Evolutionary conservation across 2,113 vertebrate species (phyloP), one percentile per base, ranked within the genome.

Genomic region (Apistogramma diplotaenia): DNA sequence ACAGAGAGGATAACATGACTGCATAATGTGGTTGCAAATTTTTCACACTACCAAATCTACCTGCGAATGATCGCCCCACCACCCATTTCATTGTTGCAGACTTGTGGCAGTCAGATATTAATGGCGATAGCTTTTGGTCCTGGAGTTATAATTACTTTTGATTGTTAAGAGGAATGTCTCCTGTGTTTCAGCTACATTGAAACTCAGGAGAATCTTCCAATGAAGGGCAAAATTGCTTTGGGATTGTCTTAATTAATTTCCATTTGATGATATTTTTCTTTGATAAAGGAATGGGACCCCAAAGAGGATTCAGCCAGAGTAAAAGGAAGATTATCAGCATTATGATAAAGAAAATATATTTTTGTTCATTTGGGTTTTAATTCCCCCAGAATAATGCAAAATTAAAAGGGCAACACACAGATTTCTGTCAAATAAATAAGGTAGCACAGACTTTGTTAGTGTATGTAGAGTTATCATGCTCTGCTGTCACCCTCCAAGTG

Each of bases 81-180:
- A 16, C 62, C 62, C 33, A 19, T 40, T 51, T 56, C 58, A 27
- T 5, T 62, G 12, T 40, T 49, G 13, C 49, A 25, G 43, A n/a
- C 54, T 57, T 56, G 29, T 73, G 72, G 31, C 62, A 58, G 16
- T 53, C 8, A 1, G 53, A 33, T 79, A 78, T 72, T 74, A 55
- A 19, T 71, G 27, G 37, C 49, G 75, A 80, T 76, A 29, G 40
- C 46, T 43, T 77, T 78, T 61, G 65, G 67, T 82, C 75, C 10
- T 37, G 62, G 67, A 80, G 72, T 62, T 73, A 46, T 90, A 89
- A 90, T 90, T 78, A 89, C 79, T 83, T 86, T 40, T 85, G 91
- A 84, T 82, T 55, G 67, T 81, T 73, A 82, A 78, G 83, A 62
- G 49, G 37, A 81, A 72, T 31, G 82, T 90, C 81, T 85, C 75